Percentiles rank a stretch among this genome's conserved stretches.
phyloP scores from a whole-genome alignment of 2,888 invertebrate genomes.

The Bruchidius siliquastri region DNA sequence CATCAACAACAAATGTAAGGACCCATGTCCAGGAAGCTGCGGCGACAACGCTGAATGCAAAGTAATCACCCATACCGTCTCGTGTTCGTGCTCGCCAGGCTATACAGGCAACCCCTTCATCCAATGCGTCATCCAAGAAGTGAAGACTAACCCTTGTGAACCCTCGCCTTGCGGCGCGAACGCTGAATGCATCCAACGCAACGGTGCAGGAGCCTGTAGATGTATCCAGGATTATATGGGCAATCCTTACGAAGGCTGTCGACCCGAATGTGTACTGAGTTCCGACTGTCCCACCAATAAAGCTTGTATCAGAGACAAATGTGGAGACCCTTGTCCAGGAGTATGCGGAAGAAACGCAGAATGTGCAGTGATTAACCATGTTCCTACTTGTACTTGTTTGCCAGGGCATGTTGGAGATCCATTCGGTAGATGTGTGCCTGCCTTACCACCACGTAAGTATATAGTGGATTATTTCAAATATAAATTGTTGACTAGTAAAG shows the following conservation, averaged over 20 bases:
- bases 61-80: conserved; percentile 74
- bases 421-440: conserved; percentile 50
- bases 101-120: conserved; percentile 80
- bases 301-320: conserved; percentile 78
- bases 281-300: conserved; percentile 80
- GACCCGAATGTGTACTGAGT: conserved; percentile 82
- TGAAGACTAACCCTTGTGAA: conserved; percentile 68
- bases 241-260: conserved; percentile 80
- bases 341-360: conserved; percentile 79
- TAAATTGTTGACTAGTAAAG: no score
- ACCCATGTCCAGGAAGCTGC: conserved; percentile 80
- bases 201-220: conserved; percentile 74
- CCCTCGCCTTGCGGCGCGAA: conserved; percentile 86
- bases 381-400: conserved; percentile 78
- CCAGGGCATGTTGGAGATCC: conserved; percentile 73
- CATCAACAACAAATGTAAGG: conserved; percentile 72
- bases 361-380: conserved; percentile 79
- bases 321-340: conserved; percentile 81
- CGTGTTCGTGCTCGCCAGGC: conserved; percentile 71
- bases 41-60: conserved; percentile 75
- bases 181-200: conserved; percentile 71
- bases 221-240: conserved; percentile 79
- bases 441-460: conserved; percentile 33
- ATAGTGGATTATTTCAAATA: not conserved
- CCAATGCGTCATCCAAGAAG: conserved; percentile 61